Base-by-base conservation (phyloP, 2,888 invertebrate species). In the Hydraecia micacea region DNA sequence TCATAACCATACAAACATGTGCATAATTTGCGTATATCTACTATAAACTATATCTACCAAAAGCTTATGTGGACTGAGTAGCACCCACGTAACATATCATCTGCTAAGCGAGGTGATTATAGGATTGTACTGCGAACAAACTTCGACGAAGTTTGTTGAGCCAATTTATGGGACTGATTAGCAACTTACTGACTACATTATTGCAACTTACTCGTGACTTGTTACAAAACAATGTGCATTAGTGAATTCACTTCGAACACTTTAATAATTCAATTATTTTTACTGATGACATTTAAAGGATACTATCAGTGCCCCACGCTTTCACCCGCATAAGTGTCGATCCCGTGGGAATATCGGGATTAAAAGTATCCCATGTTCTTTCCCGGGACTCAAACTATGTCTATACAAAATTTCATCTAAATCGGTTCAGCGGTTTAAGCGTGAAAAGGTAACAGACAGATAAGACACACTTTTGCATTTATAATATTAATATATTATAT, bases 81-180 rank as follows among this genome's bases (percentile, higher is more conserved):
- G 63, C 46, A 39, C 73, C 52, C 71, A 74, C 81, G 72, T 70
- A 69, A 52, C 46, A 28, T 81, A 81, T 55, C 42, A 83, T 83
- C 66, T 63, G 62, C 70, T 79, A 79, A 82, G 81, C 73, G 60
- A 32, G 28, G 66, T 42, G 70, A 83, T 83, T 71, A 83, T 36
- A 25, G 73, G 83, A 83, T 83, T 83, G 79, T 67, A 49, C 73
- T 62, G 42, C n/a, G 73, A 83, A 83, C 83, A 62, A 82, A 82
- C 73, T 82, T 83, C 62, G 18, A 77, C 81, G n/a, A 70, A 87
- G 74, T 71, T 83, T 11, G 62, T 15, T 60, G 36, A 65, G 65
- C 58, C 68, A 75, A 62, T 81, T 67, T 78, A 52, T 66, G 42
- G 75, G 67, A 74, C 75, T 55, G 72, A 70, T 73, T 70, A 83